These are phyloP conservation scores for Serinus canaria DNA, from an alignment of 2,113 vertebrate genomes.

Conservation along the genomic window DNA sequence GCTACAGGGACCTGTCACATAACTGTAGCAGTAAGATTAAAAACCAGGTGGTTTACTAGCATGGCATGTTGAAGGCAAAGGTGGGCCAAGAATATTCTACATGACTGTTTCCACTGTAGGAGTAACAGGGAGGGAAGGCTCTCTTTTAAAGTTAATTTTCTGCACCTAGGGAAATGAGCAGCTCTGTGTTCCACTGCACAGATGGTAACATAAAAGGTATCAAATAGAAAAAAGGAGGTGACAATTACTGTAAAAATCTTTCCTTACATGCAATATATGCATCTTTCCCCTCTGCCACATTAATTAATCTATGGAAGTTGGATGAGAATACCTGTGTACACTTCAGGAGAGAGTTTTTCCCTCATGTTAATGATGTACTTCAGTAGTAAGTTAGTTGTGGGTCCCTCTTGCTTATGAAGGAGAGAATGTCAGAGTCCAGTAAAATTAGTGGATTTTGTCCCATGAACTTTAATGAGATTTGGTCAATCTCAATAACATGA, in stretches of 20 bases:
- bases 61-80: neutral
- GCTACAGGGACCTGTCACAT: neutral
- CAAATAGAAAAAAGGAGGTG: neutral
- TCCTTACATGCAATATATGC: neutral
- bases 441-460: neutral
- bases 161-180: neutral
- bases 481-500: neutral
- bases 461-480: neutral
- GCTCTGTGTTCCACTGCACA: neutral
- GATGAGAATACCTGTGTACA: fast-evolving
- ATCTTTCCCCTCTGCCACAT: neutral
- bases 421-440: neutral
- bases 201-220: neutral
- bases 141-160: neutral
- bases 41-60: neutral
- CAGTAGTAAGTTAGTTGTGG: neutral
- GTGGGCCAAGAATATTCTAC: neutral
- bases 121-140: neutral
- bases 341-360: neutral
- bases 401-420: neutral
- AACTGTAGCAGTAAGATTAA: neutral
- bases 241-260: neutral
- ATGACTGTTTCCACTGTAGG: neutral
- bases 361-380: neutral
- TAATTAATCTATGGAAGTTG: neutral